Conservation (phyloP, 35 echinoderm and acorn worm genomes). For the Anneissia japonica region DNA sequence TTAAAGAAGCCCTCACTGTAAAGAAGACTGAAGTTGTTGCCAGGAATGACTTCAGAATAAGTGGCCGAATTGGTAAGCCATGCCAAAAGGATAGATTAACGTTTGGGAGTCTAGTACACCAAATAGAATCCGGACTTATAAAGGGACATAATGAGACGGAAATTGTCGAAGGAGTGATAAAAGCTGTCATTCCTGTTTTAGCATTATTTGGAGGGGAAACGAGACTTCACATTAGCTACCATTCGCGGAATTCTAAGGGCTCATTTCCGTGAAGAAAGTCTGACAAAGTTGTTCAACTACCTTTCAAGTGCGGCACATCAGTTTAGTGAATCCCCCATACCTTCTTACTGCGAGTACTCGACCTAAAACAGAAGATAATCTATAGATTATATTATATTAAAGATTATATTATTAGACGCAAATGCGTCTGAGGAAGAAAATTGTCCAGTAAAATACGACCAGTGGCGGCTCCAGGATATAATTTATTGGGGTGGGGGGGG, state of each 20-base stretch:
- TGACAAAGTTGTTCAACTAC: not conserved
- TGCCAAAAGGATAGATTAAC: conserved; percentile 36
- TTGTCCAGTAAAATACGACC: not conserved
- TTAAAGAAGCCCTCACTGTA: not conserved
- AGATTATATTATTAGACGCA: too few relatives aligned
- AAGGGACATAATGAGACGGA: conserved; percentile 32
- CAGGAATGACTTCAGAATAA: conserved; percentile 9
- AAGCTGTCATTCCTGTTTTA: not conserved
- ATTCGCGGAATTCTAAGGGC: conserved; percentile 27
- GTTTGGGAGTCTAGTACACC: conserved; percentile 39
- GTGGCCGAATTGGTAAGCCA: conserved; percentile 34
- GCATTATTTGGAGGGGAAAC: conserved; percentile 38
- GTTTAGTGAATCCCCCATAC: not conserved
- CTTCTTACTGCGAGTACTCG: not conserved
- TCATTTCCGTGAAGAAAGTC: conserved; percentile 16
- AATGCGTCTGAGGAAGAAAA: not conserved
- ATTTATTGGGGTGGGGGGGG: too few relatives aligned
- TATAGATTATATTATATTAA: too few relatives aligned
- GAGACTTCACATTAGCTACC: conserved; percentile 2
- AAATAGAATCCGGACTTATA: conserved; percentile 31
- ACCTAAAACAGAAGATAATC: not conserved
- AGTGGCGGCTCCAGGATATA: too few relatives aligned
- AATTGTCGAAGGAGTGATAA: conserved; percentile 25
- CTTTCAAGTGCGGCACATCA: not conserved
- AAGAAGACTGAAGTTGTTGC: too few relatives aligned